A percentile compares a stretch with the other conserved stretches of the same genome.
Conservation (phyloP, 2,888 invertebrate genomes). For the Lottia gigantea region DNA sequence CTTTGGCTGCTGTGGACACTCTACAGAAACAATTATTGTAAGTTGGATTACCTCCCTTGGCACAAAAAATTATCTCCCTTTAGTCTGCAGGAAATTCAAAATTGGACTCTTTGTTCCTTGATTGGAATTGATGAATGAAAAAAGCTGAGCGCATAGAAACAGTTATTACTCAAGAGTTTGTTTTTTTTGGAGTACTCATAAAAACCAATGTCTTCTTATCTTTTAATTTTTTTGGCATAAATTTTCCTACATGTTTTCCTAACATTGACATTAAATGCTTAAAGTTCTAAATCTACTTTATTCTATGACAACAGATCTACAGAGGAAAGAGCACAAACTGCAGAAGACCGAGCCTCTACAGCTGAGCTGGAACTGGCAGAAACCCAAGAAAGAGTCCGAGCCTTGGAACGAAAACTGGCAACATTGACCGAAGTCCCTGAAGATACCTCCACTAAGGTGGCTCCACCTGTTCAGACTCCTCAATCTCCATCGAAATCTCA, state of each 20-base stretch:
- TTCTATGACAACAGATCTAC: constrained; percentile 41
- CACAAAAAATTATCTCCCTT: background rate
- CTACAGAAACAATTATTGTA: constrained; percentile 63
- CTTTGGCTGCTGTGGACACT: constrained; percentile 58
- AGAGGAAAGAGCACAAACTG: constrained; percentile 60
- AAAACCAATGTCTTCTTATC: no score
- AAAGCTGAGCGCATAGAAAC: no score
- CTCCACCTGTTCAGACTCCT: constrained; percentile 26
- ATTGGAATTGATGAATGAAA: no score
- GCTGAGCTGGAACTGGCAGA: constrained; percentile 51
- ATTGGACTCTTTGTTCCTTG: no score
- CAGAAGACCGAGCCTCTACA: constrained; percentile 52
- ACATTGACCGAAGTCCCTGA: constrained; percentile 25
- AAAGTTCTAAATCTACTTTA: no score
- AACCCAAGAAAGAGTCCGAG: constrained; percentile 48
- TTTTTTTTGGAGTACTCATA: no score
- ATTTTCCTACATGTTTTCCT: no score
- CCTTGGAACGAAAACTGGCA: constrained; percentile 46
- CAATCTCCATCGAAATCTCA: constrained; percentile 26
- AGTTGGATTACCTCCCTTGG: constrained; percentile 31
- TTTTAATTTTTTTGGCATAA: no score
- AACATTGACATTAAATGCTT: no score
- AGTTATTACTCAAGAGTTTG: no score
- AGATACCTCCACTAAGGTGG: constrained; percentile 28
- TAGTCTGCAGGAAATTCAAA: no score